These are phyloP conservation scores for Chrysogorgia sp. DNA, from an alignment of 92 coral and sea anemone genomes.

Conservation along the genomic window DNA sequence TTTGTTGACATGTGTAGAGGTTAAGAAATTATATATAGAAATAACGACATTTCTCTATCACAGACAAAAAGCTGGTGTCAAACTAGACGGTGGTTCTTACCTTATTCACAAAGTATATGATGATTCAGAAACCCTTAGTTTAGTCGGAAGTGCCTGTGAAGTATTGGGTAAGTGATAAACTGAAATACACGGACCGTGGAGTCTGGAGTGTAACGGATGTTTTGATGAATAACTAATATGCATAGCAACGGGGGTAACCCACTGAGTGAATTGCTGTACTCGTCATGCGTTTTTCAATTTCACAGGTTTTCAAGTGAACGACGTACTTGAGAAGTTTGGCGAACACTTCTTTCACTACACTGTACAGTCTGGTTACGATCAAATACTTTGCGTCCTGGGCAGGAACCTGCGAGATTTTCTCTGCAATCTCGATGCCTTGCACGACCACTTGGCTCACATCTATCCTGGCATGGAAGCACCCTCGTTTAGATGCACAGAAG, in stretches of 20 bases:
- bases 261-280: background rate
- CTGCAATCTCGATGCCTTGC: slow-evolving; percentile 95
- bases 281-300: background rate
- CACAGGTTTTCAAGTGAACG: slow-evolving; percentile 74
- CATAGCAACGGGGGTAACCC: too few relatives aligned
- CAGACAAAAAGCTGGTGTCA: slow-evolving; percentile 94
- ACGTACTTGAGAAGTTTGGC: slow-evolving; percentile 91
- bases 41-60: background rate
- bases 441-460: slow-evolving; percentile 93
- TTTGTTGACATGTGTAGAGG: slow-evolving; percentile 50
- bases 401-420: slow-evolving; percentile 95
- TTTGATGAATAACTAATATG: too few relatives aligned
- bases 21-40: background rate
- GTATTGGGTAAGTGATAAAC: slow-evolving; percentile 69
- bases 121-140: slow-evolving; percentile 81
- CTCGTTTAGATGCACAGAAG: slow-evolving; percentile 93
- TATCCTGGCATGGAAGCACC: slow-evolving; percentile 99
- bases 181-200: background rate
- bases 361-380: slow-evolving; percentile 93
- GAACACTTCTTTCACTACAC: slow-evolving; percentile 94
- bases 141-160: slow-evolving; percentile 87
- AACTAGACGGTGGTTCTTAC: slow-evolving; percentile 95
- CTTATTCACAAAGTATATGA: slow-evolving; percentile 92
- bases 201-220: too few relatives aligned
- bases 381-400: slow-evolving; percentile 91